Evolutionary conservation across 2,113 vertebrate genomes (phyloP).

Genomic region (Podiceps cristatus): DNA sequence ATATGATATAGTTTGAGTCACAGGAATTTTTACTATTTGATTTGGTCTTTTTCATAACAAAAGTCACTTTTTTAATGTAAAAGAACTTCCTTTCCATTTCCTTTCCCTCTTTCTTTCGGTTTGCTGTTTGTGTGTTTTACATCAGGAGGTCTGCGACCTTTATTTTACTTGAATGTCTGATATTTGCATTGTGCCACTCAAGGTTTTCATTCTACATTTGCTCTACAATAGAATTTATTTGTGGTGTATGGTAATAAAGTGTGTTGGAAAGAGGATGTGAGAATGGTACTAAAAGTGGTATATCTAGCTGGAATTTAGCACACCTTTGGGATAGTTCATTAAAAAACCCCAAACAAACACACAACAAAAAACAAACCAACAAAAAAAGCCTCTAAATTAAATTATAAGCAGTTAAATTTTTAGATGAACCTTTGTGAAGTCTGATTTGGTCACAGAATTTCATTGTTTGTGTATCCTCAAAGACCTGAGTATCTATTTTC

Average conservation of each 20-base stretch:
- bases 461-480: not conserved
- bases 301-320: not conserved
- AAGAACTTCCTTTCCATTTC: not conserved
- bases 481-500: not conserved
- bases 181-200: not conserved
- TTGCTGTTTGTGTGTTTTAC: not conserved
- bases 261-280: not conserved
- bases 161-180: not conserved
- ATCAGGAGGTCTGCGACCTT: not conserved
- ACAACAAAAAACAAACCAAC: not conserved
- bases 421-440: not conserved
- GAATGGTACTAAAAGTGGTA: not conserved
- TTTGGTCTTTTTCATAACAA: not conserved
- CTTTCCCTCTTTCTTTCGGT: not conserved
- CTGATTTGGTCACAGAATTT: not conserved
- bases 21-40: conserved; percentile 32
- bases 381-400: not conserved
- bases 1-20: not conserved
- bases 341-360: not conserved
- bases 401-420: not conserved
- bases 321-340: not conserved
- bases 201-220: not conserved
- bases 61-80: not conserved
- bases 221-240: not conserved
- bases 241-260: not conserved